phyloP scores from a whole-genome alignment of 1,140 invertebrate genomes.

The Saxidomus purpurata region DNA sequence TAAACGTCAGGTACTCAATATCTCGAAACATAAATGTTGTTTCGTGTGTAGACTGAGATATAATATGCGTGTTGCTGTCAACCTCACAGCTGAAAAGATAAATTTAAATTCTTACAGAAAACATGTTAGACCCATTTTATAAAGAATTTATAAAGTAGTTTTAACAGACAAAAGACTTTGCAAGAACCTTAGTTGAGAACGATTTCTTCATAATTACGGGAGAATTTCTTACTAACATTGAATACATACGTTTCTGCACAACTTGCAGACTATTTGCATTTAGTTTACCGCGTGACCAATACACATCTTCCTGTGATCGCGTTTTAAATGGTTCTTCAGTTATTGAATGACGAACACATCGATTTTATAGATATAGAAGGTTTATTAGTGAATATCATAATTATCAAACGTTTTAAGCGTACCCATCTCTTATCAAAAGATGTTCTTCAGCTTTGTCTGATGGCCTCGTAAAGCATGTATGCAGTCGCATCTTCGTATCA shows the following conservation, averaged over 20 bases:
- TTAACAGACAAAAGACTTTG: not conserved
- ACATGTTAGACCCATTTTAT: not conserved
- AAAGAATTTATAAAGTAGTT: not conserved
- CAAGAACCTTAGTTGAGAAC: not conserved
- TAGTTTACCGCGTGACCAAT: too few relatives aligned
- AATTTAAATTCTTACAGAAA: not conserved
- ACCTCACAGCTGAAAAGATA: constrained; percentile 35
- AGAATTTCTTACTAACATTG: too few relatives aligned
- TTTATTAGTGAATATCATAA: not conserved
- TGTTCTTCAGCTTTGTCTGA: not conserved
- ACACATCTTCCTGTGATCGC: too few relatives aligned
- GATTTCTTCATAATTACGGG: too few relatives aligned
- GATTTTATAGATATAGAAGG: not conserved
- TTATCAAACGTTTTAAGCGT: not conserved
- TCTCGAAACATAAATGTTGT: constrained; percentile 48
- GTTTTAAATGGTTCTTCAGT: not conserved
- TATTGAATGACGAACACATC: not conserved
- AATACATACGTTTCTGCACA: not conserved
- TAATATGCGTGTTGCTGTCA: constrained; percentile 41
- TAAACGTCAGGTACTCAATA: constrained; percentile 13
- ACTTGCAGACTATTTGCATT: not conserved
- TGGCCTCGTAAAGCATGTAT: constrained; percentile 1
- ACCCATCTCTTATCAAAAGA: constrained; percentile 22
- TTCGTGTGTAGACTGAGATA: constrained; percentile 51
- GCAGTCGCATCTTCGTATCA: constrained; percentile 7